phyloP scores from a whole-genome alignment of 2,113 vertebrate species.

The Anthoscopus minutus region DNA sequence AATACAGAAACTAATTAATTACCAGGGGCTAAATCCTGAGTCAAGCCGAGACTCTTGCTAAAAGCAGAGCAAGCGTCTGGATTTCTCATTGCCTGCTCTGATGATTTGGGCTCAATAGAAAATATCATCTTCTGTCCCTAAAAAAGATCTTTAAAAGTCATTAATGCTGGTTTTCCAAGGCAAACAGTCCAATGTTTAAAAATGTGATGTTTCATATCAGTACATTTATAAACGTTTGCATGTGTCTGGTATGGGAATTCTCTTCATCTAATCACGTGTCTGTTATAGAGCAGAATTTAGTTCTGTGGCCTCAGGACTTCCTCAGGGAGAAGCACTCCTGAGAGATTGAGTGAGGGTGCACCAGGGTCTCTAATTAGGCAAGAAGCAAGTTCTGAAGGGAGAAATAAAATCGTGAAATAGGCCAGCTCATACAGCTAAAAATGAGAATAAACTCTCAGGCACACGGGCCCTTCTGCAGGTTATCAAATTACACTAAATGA shows the following conservation, averaged over 20 bases:
- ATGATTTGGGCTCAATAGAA: not conserved
- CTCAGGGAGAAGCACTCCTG: not conserved
- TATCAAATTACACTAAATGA: conserved; percentile 4
- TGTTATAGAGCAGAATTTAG: not conserved
- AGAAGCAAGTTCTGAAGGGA: not conserved
- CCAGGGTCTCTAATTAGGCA: conserved; percentile 4
- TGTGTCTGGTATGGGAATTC: not conserved
- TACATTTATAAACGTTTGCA: not conserved
- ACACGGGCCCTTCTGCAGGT: not conserved
- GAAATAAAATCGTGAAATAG: not conserved
- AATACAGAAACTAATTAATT: conserved; percentile 34
- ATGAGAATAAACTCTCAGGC: not conserved
- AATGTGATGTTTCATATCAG: not conserved
- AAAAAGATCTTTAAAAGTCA: not conserved
- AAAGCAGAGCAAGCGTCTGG: not conserved
- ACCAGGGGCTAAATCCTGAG: not conserved
- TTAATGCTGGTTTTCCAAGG: not conserved
- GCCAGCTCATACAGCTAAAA: not conserved
- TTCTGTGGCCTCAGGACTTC: not conserved
- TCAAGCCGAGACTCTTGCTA: not conserved
- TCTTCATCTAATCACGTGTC: not conserved
- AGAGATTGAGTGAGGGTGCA: not conserved
- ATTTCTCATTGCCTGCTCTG: not conserved
- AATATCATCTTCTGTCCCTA: not conserved
- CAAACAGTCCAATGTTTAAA: not conserved